These are phyloP conservation scores for Eurystomus gularis DNA, from an alignment of 2,113 vertebrate species.

Conservation along the genomic window DNA sequence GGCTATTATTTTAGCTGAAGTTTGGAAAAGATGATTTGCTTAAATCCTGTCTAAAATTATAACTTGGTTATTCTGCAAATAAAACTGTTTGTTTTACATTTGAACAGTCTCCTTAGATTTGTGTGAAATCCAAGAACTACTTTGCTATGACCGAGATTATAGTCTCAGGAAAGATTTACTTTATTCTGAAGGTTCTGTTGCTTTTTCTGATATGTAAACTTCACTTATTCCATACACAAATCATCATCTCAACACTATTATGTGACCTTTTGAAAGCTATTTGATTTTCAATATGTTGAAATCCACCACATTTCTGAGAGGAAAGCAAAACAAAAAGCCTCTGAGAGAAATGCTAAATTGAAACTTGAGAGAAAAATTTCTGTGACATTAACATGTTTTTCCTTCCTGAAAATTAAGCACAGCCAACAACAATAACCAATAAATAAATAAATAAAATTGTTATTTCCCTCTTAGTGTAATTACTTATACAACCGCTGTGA, in stretches of 20 bases:
- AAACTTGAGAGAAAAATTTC: fast-evolving
- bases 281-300: not conserved
- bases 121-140: not conserved
- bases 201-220: not conserved
- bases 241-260: not conserved
- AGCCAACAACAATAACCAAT: not conserved
- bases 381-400: not conserved
- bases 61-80: not conserved
- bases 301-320: not conserved
- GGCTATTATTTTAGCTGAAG: not conserved
- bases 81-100: not conserved
- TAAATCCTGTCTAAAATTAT: not conserved
- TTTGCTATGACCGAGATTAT: not conserved
- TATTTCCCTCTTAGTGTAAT: not conserved
- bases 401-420: not conserved
- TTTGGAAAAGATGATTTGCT: not conserved
- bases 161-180: not conserved
- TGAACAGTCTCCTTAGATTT: not conserved
- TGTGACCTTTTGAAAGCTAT: not conserved
- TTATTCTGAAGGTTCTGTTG: not conserved
- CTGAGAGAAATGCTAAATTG: not conserved
- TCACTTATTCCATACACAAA: not conserved
- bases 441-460: not conserved
- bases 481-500: not conserved
- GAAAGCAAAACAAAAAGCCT: not conserved